Base-by-base conservation (phyloP, 2,113 vertebrate genomes). In the Brachyhypopomus occidentalis region DNA sequence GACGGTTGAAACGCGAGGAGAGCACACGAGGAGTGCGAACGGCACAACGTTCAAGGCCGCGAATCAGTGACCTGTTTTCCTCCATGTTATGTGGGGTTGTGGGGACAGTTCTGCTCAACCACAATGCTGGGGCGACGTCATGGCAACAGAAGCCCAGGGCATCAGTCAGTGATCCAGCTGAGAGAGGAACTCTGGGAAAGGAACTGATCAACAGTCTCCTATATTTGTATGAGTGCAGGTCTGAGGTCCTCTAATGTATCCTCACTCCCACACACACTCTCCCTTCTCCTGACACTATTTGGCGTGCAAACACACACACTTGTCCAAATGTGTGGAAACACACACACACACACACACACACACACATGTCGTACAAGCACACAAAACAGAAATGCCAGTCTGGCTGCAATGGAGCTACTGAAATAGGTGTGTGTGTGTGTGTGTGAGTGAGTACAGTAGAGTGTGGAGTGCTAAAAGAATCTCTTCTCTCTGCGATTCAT, bases 401-500 rank as follows among this genome's bases (percentile, higher is more conserved):
- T 67, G 45, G 30, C 67, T 34, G 14, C 19, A n/a, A 17, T 17
- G 41, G 2, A 56, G 36, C 34, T 70, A 7, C n/a, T 1, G n/a
- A 22, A 41, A 78, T 30, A 70, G 45, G 45, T 52, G 45, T 52
- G 12, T 52, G 45, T 52, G 45, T 52, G 45, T 52, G 45, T 52
- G 45, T 52, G 45, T 52, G 41, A 1, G 80, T 74, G 56, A 73
- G 72, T 69, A 25, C 69, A 67, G 62, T 25, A 45, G 72, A 69
- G 80, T 55, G 75, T 75, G 64, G 52, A 5, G 38, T 77, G 76
- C 60, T 70, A 48, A 77, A 64, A 71, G 55, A 60, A 72, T 58
- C 58, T 77, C 76, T 72, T 72, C 79, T 77, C 79, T 80, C 52
- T 75, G 81, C 79, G 62, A 87, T 79, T 87, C 86, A 87, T 87